These are phyloP conservation scores for Laterallus jamaicensis DNA, from an alignment of 2,113 vertebrate genomes.

Conservation along the genomic window DNA sequence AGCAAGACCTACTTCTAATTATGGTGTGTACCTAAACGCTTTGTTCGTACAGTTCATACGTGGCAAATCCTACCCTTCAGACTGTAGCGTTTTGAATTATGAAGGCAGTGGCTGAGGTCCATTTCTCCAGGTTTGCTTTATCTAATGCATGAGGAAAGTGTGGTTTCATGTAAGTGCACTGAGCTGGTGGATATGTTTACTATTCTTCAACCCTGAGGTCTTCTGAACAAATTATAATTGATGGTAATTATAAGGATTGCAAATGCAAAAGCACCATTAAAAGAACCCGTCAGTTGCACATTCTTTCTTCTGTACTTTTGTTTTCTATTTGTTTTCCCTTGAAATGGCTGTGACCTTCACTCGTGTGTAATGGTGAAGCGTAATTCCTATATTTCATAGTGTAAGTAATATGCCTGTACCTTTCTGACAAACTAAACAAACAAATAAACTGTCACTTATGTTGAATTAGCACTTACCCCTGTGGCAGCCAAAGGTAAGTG, in stretches of 20 bases:
- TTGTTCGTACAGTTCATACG: not conserved
- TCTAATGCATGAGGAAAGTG: not conserved
- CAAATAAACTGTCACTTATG: not conserved
- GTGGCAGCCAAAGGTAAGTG: conserved; percentile 23
- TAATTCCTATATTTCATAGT: not conserved
- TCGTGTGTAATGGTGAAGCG: not conserved
- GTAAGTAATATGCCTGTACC: not conserved
- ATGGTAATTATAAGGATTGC: not conserved
- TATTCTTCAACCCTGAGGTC: not conserved
- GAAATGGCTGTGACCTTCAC: not conserved
- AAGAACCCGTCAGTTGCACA: not conserved
- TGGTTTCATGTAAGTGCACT: not conserved
- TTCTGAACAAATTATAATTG: not conserved
- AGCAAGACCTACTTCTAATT: not conserved
- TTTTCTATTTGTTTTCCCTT: not conserved
- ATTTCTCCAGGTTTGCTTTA: not conserved
- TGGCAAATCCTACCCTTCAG: not conserved
- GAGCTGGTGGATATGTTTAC: not conserved
- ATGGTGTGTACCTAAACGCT: not conserved
- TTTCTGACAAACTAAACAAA: conserved; percentile 39
- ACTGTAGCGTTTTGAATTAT: not conserved
- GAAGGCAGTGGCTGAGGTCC: not conserved
- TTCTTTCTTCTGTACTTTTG: not conserved
- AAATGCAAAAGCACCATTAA: not conserved
- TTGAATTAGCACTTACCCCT: conserved; percentile 25